Conservation (phyloP, 2,797 vertebrate species). For the Acropternis orthonyx region DNA sequence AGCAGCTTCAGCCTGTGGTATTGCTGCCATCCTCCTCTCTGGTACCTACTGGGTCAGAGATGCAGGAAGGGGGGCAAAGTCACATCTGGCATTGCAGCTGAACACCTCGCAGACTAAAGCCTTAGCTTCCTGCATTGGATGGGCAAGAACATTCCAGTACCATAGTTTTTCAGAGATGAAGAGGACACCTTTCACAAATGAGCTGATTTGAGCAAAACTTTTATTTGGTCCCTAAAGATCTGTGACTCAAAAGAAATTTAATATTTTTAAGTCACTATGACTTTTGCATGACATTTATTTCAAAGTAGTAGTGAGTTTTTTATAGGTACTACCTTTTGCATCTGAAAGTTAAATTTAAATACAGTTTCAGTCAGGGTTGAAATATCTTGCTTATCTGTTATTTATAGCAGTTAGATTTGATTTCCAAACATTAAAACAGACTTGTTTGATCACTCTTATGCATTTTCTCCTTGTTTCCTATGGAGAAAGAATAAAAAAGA, state of each 20-base stretch:
- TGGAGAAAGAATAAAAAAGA: accelerated
- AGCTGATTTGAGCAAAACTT: not conserved
- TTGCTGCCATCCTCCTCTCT: not conserved
- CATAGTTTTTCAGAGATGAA: not conserved
- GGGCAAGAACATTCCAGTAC: not conserved
- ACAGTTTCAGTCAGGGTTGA: not conserved
- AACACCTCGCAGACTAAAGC: not conserved
- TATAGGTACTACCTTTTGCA: not conserved
- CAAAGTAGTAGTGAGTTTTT: not conserved
- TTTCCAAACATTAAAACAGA: not conserved
- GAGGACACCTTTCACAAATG: not conserved
- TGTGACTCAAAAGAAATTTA: not conserved
- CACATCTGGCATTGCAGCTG: not conserved
- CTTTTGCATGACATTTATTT: not conserved
- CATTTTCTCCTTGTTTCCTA: not conserved
- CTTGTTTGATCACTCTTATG: not conserved
- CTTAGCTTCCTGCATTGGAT: not conserved
- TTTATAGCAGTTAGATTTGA: not conserved
- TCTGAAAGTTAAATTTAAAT: not conserved
- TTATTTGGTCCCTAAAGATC: not conserved
- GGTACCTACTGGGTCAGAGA: not conserved
- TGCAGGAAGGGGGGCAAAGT: not conserved
- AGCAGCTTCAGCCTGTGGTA: not conserved
- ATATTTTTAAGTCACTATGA: not conserved
- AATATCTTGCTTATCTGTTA: not conserved